Evolutionary conservation across 2,888 invertebrate genomes (phyloP), one percentile per base, ranked within the genome.

Genomic region (Orchestes rusci): DNA sequence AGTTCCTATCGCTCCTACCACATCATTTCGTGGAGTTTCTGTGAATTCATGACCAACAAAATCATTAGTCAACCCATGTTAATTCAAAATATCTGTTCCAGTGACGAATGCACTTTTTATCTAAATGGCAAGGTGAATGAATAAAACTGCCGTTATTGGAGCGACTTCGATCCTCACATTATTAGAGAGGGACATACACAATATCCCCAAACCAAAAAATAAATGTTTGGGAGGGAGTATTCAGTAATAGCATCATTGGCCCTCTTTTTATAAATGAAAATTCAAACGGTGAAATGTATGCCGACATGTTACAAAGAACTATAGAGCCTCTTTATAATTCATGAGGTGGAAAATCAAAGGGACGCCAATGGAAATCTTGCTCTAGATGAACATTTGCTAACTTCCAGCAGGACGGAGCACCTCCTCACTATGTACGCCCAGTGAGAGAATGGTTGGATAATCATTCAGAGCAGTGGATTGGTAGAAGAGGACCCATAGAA

Each of bases 151-250:
- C 42, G 12, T 23, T 34, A 34, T 15, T 41, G 41, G 41, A 34
- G 16, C 16, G 41, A 41, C n/a, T 1, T n/a, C 27, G 34, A 41
- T 27, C 41, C 42, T 20, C 28, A 35, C 34, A 17, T 16, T 13
- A 18, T 28, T 35, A 42, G 36, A 42, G 28, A 42, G 7, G 42
- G 42, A 15, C 40, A 40, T 33, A 40, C 16, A 10, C 33, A 40
- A 27, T 33, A 33, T 16, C 33, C 20, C 20, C 28, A 23, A 10
- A 23, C n/a, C n/a, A 33, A 33, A 33, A 23, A 16, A 3, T 40
- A 15, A 40, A 40, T 23, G 20, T 40, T 40, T 40, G 29, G 40
- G 35, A 18, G 2, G 34, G 45, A 30, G 36, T 45, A 40, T 45
- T 41, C 17, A 31, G 36, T 17, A 32, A 38, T 43, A 2, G 1